These are phyloP conservation scores for Schizopygopsis malacanthus DNA, from an alignment of 2,797 vertebrate genomes.

Conservation along the genomic window DNA sequence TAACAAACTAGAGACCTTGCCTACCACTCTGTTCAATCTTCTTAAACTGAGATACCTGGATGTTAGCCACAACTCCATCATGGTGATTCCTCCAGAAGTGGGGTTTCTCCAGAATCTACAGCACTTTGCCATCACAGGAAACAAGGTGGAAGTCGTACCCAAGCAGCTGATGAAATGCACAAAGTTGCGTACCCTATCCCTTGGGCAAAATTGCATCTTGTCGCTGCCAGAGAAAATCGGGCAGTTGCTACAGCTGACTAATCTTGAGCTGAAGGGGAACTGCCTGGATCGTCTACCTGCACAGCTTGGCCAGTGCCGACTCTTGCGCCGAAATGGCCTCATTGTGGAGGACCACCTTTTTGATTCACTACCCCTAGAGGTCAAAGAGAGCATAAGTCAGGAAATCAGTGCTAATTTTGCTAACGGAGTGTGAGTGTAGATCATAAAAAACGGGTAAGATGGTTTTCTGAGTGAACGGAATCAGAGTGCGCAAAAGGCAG, in stretches of 20 bases:
- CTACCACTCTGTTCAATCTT: slow-evolving; percentile 89
- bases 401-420: slow-evolving; percentile 85
- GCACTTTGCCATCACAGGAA: slow-evolving; percentile 91
- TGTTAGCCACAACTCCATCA: slow-evolving; percentile 92
- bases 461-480: slow-evolving; percentile 42
- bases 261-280: slow-evolving; percentile 96
- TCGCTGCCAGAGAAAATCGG: slow-evolving; percentile 90
- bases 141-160: slow-evolving; percentile 93
- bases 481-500: slow-evolving; percentile 26
- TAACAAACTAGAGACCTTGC: slow-evolving; percentile 95
- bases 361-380: slow-evolving; percentile 91
- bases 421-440: slow-evolving; percentile 84
- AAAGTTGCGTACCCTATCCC: slow-evolving; percentile 92
- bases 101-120: slow-evolving; percentile 95
- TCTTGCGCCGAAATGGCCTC: slow-evolving; percentile 90
- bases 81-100: slow-evolving; percentile 86
- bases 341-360: slow-evolving; percentile 96
- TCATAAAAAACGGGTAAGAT: not conserved
- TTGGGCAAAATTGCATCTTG: slow-evolving; percentile 92
- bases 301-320: slow-evolving; percentile 88
- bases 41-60: slow-evolving; percentile 95
- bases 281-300: slow-evolving; percentile 92
- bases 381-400: slow-evolving; percentile 95
- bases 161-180: slow-evolving; percentile 96
- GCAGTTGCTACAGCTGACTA: slow-evolving; percentile 88